Evolutionary conservation across 2,113 vertebrate species (phyloP), one percentile per base, ranked within the genome.

Genomic region (Sinocyclocheilus rhinocerous): DNA sequence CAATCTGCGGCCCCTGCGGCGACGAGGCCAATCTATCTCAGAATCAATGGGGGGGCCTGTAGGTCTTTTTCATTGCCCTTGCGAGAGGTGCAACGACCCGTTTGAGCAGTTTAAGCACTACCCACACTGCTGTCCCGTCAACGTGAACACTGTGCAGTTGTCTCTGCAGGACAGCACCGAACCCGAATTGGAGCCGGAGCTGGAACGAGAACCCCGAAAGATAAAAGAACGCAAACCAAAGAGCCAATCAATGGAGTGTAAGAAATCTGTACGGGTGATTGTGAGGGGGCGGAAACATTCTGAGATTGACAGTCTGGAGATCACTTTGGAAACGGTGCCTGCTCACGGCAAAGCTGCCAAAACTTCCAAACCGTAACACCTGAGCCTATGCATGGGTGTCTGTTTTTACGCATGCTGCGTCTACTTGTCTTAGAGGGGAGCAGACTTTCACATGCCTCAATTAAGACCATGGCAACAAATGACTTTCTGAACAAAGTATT

Each of bases 61-160:
- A 36, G 85, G 79, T 10, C 86, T 86, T 70, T 83, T 72, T 33
- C 65, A 67, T 57, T 86, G 88, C 75, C 67, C 87, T 18, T 50
- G 1, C 87, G 91, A 91, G 84, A 89, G 86, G 16, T 33, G 26
- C 85, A 59, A 76, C 8, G 80, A 88, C 50, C 80, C 85, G 0
- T 91, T 91, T 0, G 29, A 90, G 85, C 86, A 87, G 86, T 90
- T 92, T 82, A 91, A 89, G 67, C 83, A 70, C 52, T 92, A 89
- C 83, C 86, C 89, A 33, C 81, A 88, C 39, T 75, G 42, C 81
- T 90, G 81, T 61, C 87, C 86, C 20, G 75, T 89, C 45, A 88
- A 42, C 2, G 55, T 84, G 79, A 90, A 72, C 1, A 1, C 84
- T 69, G 76, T 39, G 65, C 86, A 90, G 86, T 33, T 77, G 4